Base-by-base conservation (phyloP, 2,888 invertebrate genomes). In the Scaptomyza parva region DNA sequence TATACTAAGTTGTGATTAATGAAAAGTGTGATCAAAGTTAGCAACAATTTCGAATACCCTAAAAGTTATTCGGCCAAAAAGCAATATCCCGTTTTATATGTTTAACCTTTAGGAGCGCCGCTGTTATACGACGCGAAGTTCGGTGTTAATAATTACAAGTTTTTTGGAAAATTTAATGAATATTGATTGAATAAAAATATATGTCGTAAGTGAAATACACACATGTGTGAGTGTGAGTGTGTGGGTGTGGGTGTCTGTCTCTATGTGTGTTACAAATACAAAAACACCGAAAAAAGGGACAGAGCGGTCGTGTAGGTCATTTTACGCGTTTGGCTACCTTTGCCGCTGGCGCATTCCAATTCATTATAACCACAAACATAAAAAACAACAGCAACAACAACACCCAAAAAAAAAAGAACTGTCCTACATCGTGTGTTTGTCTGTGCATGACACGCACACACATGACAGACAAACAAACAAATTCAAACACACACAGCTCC, bases 121-220 rank as follows among this genome's bases (percentile, higher is more conserved):
- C 44, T n/a, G n/a, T n/a, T n/a, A n/a, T n/a, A n/a, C 43, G 48
- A 55, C 76, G 79, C 63, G 75, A 70, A 69, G 39, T 50, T 28
- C 28, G 39, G 28, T 70, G 69, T 68, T 82, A 69, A 81, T 78
- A 84, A 79, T 77, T 80, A 80, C 68, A 66, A 81, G 75, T 81
- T 85, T 84, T 47, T 88, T 74, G 78, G 83, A 79, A 88, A 88
- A 74, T 88, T 89, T 88, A 89, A 90, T 89, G 89, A 89, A 78
- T 89, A 89, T 89, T 76, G 89, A 90, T 89, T 89, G 81, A 80
- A 76, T 74, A 57, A 70, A 72, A 75, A 71, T 71, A 71, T 70
- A 67, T 62, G 63, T 69, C 67, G 71, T 72, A 71, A 78, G 74
- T 76, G 76, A 63, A 70, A 67, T 80, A 51, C 69, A 78, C 76